A percentile compares a stretch with the other conserved stretches of the same genome.
Conservation (phyloP, 2,797 vertebrate species). For the Chrysocyon brachyurus region DNA sequence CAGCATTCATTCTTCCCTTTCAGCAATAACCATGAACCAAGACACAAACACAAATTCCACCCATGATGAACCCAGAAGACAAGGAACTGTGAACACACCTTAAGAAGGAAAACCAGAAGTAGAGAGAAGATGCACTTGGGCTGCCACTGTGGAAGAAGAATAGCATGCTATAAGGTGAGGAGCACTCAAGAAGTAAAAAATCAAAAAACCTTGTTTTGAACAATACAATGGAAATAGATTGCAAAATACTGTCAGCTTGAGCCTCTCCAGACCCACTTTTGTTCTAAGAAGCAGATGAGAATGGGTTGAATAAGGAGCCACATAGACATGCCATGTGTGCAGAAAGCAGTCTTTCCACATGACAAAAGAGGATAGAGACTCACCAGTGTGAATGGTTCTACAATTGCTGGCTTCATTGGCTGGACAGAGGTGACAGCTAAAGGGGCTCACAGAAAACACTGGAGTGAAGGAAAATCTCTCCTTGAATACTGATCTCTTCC, state of each 20-base stretch:
- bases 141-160: background rate
- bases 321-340: background rate
- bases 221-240: background rate
- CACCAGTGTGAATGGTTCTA: background rate
- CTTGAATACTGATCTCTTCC: background rate
- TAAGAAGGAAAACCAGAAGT: background rate
- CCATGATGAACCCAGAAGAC: background rate
- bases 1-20: background rate
- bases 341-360: background rate
- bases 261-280: background rate
- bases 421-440: background rate
- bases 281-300: background rate
- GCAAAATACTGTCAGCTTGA: background rate
- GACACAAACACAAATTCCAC: background rate
- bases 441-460: background rate
- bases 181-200: background rate
- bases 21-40: background rate
- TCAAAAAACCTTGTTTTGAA: background rate
- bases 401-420: background rate
- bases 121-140: background rate
- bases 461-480: background rate
- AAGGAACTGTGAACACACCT: background rate
- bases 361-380: background rate
- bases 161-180: background rate
- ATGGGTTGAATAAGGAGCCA: background rate